Evolutionary conservation across 2,797 vertebrate genomes (phyloP).

Genomic region (Anguilla obscura): DNA sequence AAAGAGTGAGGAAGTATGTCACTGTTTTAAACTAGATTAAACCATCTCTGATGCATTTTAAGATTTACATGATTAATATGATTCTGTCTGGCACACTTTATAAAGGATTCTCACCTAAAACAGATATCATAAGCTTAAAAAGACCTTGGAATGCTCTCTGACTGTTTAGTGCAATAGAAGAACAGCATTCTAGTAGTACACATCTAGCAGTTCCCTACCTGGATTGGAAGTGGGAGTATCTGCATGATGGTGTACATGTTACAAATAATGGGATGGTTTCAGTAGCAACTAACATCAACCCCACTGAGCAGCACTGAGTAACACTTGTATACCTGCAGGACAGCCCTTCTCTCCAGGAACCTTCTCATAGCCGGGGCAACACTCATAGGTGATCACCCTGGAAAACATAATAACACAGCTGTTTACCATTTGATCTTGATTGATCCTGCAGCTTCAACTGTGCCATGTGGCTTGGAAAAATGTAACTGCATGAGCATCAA

Average conservation of each 20-base stretch:
- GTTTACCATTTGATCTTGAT: background rate
- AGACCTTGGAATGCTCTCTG: background rate
- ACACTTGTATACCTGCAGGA: slow-evolving; percentile 81
- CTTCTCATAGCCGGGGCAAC: slow-evolving; percentile 95
- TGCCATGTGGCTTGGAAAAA: background rate
- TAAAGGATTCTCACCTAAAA: background rate
- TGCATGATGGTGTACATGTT: background rate
- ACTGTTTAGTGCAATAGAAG: background rate
- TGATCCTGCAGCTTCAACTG: background rate
- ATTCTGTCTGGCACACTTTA: background rate
- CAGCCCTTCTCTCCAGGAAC: slow-evolving; percentile 92
- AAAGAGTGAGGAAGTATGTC: background rate
- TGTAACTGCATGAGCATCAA: background rate
- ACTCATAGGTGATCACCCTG: slow-evolving; percentile 93
- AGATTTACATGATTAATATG: background rate
- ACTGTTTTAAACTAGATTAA: background rate
- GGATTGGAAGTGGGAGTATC: background rate
- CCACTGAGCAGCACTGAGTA: background rate
- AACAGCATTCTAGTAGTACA: background rate
- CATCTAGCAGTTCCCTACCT: background rate
- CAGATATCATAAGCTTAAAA: background rate
- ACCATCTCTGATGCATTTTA: background rate
- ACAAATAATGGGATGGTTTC: background rate
- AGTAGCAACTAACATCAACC: background rate
- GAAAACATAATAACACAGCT: slow-evolving; percentile 35